Evolutionary conservation across 2,113 vertebrate genomes (phyloP).

Genomic region (Protobothrops mucrosquamatus): DNA sequence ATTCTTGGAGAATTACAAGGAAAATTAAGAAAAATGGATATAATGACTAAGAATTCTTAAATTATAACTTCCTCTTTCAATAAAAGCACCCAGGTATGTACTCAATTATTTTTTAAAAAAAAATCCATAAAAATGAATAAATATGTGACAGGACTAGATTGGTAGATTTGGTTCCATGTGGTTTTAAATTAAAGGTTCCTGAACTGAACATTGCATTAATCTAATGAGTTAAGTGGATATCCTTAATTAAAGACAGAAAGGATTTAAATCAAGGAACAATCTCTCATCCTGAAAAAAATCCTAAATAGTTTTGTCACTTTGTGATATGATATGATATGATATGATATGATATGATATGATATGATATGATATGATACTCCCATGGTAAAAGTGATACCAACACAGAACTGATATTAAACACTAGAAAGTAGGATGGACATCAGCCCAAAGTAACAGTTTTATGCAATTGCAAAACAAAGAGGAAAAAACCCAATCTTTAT

Average conservation of each 20-base stretch:
- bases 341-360: not conserved
- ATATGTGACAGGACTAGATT: constrained; percentile 24
- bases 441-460: not conserved
- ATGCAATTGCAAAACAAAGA: not conserved
- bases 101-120: not conserved
- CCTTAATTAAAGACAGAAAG: not conserved
- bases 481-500: not conserved
- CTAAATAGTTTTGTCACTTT: not conserved
- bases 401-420: not conserved
- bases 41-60: not conserved
- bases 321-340: not conserved
- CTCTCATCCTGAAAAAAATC: not conserved
- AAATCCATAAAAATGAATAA: constrained; percentile 16
- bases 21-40: constrained; percentile 14
- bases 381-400: not conserved
- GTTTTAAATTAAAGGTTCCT: constrained; percentile 6
- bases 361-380: not conserved
- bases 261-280: not conserved
- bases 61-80: not conserved
- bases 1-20: not conserved
- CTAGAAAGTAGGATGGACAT: not conserved
- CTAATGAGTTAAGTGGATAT: not conserved
- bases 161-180: not conserved
- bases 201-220: not conserved
- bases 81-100: not conserved